Evolutionary conservation across 2,888 invertebrate genomes (phyloP).

Genomic region (Campoplex capitator): DNA sequence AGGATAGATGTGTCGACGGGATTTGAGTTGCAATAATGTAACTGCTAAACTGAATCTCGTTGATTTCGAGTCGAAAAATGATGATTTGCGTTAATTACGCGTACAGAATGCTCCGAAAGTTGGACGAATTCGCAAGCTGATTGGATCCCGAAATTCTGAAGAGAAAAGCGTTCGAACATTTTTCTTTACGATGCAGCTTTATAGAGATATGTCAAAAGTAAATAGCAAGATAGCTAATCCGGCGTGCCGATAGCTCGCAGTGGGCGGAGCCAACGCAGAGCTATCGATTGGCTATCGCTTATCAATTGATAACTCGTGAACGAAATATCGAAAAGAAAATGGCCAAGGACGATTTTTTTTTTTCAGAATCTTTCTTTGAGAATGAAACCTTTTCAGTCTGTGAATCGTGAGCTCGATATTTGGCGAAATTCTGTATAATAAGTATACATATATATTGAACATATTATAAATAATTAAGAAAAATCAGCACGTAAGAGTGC

Average conservation of each 20-base stretch:
- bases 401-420: constrained; percentile 1
- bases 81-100: neutral
- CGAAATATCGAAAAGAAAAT: neutral
- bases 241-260: neutral
- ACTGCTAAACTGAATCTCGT: neutral
- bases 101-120: neutral
- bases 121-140: neutral
- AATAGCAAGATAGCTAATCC: neutral
- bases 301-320: neutral
- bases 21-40: neutral
- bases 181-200: neutral
- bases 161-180: neutral
- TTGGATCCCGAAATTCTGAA: neutral
- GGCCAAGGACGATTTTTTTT: neutral
- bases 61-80: neutral
- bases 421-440: constrained; percentile 36
- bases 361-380: neutral
- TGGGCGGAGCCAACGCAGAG: neutral
- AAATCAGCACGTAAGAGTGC: constrained; percentile 43
- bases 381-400: neutral
- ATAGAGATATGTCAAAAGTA: neutral
- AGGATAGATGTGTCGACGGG: neutral
- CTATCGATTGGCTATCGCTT: neutral
- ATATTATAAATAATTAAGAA: constrained; percentile 61
- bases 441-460: constrained; percentile 59